Percentiles rank a stretch among this genome's conserved stretches.
phyloP scores from a whole-genome alignment of 2,797 vertebrate genomes.

The Lophotriccus pileatus region DNA sequence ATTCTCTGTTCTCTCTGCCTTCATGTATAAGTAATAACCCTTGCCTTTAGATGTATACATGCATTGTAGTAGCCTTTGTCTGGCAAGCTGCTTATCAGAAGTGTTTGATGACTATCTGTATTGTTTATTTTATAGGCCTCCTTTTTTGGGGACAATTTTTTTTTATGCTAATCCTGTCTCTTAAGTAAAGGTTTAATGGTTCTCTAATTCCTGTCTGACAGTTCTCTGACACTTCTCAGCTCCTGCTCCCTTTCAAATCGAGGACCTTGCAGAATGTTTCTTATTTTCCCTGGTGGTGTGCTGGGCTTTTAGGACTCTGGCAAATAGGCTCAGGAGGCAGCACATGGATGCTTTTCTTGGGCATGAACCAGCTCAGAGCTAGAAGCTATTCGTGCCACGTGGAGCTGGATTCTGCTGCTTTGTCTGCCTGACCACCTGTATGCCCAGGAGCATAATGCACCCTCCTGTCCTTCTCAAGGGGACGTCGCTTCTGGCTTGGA shows the following conservation, averaged over 20 bases:
- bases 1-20: background rate
- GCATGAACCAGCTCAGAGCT: background rate
- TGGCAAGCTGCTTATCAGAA: background rate
- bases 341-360: background rate
- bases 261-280: background rate
- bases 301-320: background rate
- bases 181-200: background rate
- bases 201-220: background rate
- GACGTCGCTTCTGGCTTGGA: background rate
- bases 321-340: background rate
- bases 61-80: background rate
- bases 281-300: background rate
- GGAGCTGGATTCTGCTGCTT: background rate
- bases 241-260: background rate
- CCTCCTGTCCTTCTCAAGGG: background rate
- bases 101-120: background rate
- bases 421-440: constrained; percentile 38
- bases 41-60: background rate
- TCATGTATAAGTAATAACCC: background rate
- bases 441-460: constrained; percentile 34
- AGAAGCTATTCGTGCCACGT: background rate
- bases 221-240: background rate
- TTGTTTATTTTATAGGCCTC: background rate
- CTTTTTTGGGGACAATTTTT: background rate
- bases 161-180: background rate